Conservation (phyloP, 2,888 invertebrate genomes). For the Lycia hirtaria region DNA sequence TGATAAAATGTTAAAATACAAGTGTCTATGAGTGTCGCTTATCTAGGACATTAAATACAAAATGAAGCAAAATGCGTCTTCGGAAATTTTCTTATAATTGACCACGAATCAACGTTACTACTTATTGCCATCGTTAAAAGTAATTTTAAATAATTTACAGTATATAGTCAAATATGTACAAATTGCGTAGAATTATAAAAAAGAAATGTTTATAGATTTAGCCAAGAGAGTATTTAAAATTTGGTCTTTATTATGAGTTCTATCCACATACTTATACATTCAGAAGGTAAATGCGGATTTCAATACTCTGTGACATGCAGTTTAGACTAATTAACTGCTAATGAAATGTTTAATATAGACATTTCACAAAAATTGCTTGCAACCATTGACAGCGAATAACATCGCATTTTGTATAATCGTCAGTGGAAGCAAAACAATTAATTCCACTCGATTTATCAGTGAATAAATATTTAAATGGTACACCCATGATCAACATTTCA, state of each 20-base stretch:
- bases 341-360: too few species aligned
- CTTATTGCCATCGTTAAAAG: conserved; percentile 50
- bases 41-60: conserved; percentile 40
- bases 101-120: conserved; percentile 49
- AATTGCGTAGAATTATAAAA: conserved; percentile 15
- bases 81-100: conserved; percentile 51
- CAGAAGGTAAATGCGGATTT: neutral
- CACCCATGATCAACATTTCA: too few species aligned
- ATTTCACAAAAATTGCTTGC: too few species aligned
- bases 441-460: too few species aligned
- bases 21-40: conserved; percentile 26
- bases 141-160: conserved; percentile 32
- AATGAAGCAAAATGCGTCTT: conserved; percentile 42
- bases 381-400: too few species aligned
- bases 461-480: too few species aligned
- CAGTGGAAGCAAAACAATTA: too few species aligned
- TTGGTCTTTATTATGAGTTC: conserved; percentile 19
- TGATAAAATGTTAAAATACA: conserved; percentile 15
- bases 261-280: neutral
- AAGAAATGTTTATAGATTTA: conserved; percentile 13
- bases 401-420: too few species aligned
- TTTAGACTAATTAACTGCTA: too few species aligned
- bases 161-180: conserved; percentile 32
- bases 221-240: conserved; percentile 19
- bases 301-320: too few species aligned